Evolutionary conservation across 2,888 invertebrate genomes (phyloP).

Genomic region (Spialia ferax): DNA sequence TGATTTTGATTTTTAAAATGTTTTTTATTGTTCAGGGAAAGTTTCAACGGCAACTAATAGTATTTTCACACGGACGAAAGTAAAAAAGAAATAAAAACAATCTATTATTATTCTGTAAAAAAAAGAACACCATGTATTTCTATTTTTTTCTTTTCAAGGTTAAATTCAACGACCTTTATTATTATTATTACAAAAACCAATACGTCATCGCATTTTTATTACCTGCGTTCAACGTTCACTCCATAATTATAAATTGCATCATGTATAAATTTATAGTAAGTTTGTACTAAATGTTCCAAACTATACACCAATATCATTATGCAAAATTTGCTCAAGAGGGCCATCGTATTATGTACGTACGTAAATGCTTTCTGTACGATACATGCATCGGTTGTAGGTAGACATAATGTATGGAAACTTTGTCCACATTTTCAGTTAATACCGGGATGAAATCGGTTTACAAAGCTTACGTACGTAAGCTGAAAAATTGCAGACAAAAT

Average conservation of each 20-base stretch:
- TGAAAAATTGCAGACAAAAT: too few relatives aligned
- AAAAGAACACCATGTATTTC: too few relatives aligned
- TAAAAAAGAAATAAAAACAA: too few relatives aligned
- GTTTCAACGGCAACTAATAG: too few relatives aligned
- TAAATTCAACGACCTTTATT: too few relatives aligned
- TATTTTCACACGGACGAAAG: too few relatives aligned
- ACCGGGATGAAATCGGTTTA: background rate
- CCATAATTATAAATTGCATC: constrained; percentile 30
- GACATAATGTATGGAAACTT: background rate
- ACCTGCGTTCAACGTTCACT: background rate
- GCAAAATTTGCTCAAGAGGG: constrained; percentile 46
- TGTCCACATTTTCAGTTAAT: background rate
- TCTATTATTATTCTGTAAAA: too few relatives aligned
- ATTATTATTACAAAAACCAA: background rate
- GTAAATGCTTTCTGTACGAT: constrained; percentile 13
- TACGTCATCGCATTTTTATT: background rate
- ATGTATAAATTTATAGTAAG: too few relatives aligned
- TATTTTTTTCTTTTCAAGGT: too few relatives aligned
- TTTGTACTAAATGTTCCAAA: constrained; percentile 36
- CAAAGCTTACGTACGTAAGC: too few relatives aligned
- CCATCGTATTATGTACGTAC: constrained; percentile 46
- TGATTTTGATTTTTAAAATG: too few relatives aligned
- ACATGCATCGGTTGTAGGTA: background rate
- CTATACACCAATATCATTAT: constrained; percentile 47
- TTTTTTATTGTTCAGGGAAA: too few relatives aligned